Conservation (phyloP, 2,888 invertebrate genomes). For the Diaperis boleti region DNA sequence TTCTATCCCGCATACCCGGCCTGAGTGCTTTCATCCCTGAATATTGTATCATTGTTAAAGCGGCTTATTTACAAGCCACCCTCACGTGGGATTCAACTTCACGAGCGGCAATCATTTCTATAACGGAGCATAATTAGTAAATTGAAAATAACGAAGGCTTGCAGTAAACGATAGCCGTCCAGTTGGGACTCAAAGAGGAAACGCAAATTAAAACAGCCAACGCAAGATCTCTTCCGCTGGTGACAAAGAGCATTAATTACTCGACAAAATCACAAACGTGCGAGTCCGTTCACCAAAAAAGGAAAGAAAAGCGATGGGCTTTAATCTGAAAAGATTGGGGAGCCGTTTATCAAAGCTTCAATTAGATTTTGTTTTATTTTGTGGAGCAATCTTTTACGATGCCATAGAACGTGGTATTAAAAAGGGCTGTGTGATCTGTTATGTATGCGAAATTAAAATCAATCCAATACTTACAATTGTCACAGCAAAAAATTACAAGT, state of each 20-base stretch:
- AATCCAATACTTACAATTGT: too few species aligned
- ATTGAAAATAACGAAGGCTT: conserved; percentile 42
- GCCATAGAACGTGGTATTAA: background rate
- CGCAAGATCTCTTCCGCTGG: background rate
- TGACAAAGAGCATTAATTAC: conserved; percentile 28
- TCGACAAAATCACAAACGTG: background rate
- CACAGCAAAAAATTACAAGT: too few species aligned
- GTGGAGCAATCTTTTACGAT: background rate
- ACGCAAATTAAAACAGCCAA: conserved; percentile 22
- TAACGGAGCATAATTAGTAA: conserved; percentile 44
- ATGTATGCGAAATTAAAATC: too few species aligned
- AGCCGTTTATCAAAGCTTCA: background rate
- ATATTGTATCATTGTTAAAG: conserved; percentile 30
- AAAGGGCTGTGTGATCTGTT: background rate
- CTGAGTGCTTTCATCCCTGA: conserved; percentile 21
- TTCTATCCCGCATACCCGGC: background rate
- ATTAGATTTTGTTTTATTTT: background rate
- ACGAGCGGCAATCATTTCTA: conserved; percentile 41
- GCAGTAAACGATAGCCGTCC: conserved; percentile 16
- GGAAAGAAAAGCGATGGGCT: background rate
- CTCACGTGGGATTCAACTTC: conserved; percentile 39
- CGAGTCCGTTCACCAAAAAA: background rate
- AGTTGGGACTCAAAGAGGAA: conserved; percentile 21
- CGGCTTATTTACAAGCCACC: conserved; percentile 33
- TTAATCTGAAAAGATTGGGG: background rate